Base-by-base conservation (phyloP, 2,797 vertebrate genomes). In the Karalla daura region DNA sequence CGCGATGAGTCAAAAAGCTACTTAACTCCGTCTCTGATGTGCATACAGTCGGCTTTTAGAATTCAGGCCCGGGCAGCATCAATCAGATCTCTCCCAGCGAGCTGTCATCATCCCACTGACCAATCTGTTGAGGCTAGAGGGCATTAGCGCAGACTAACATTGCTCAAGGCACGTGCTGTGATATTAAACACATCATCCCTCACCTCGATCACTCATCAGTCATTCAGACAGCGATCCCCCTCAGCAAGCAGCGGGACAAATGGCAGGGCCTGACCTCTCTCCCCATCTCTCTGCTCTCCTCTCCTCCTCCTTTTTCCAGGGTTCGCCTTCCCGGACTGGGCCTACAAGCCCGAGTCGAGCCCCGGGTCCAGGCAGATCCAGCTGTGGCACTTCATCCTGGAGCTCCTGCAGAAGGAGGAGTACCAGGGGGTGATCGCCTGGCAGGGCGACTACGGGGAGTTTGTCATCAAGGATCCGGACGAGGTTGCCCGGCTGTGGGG, bases 351-450 rank as follows among this genome's bases (percentile, higher is more conserved):
- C 0, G 96, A 98, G 91, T 97, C 96, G 0, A 97, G 96, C 84
- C 96, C 96, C 0, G 96, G 96, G 54, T 97, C 96, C 2, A 89
- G 96, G 73, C 96, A 98, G 92, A 96, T 98, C 91, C 96, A 98
- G 91, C 92, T 98, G 81, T 98, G 96, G 96, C 96, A 98, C 84
- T 98, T 98, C 75, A 98, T 98, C 88, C 88, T 98, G 89, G 96
- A 98, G 90, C 92, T 98, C 75, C 83, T 98, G 76, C 95, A 95
- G 88, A 98, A 97, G 86, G 96, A 97, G 74, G 96, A 98, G 83
- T 97, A 96, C 78, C 93, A 96, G 63, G 94, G 95, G 0, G 95
- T 97, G 83, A 98, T 98, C 24, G 95, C 95, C 66, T 98, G 96
- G 96, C 96, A 97, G 86, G 96, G 96, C 0, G 96, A 98, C 88